Evolutionary conservation across 1,140 invertebrate genomes (phyloP).

Genomic region (Zaprionus ornatus): DNA sequence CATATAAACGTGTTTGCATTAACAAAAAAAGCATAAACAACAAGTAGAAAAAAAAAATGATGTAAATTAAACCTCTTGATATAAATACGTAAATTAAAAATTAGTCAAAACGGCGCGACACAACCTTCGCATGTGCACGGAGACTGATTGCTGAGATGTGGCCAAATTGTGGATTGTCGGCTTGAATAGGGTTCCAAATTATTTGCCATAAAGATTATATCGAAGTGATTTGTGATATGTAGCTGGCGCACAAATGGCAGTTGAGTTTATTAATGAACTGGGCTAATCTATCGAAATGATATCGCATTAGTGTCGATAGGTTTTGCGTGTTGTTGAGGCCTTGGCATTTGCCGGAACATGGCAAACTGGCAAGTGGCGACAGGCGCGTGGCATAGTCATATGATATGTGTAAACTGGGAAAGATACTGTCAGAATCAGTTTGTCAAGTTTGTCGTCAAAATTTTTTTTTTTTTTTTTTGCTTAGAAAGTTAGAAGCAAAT

Average conservation of each 20-base stretch:
- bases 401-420: too few species aligned
- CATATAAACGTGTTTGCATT: constrained; percentile 62
- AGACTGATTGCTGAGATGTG: constrained; percentile 3
- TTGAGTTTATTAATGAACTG: constrained; percentile 26
- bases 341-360: constrained; percentile 20
- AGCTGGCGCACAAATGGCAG: constrained; percentile 4
- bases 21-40: constrained; percentile 31
- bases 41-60: constrained; percentile 39
- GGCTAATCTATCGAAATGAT: constrained; percentile 29
- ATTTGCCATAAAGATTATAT: constrained; percentile 24
- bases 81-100: constrained; percentile 75
- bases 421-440: too few species aligned
- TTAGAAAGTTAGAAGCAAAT: too few species aligned
- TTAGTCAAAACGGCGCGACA: constrained; percentile 56
- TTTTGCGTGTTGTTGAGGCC: constrained; percentile 11
- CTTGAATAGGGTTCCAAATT: constrained; percentile 24
- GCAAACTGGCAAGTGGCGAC: constrained; percentile 2
- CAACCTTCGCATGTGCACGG: constrained; percentile 70
- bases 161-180: constrained; percentile 24
- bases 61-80: constrained; percentile 66
- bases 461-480: too few species aligned
- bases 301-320: constrained; percentile 20
- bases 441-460: background rate
- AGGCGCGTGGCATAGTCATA: background rate
- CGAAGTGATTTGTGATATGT: background rate